Base-by-base conservation (phyloP, 1,140 invertebrate species). In the Meloidogyne hapla region DNA sequence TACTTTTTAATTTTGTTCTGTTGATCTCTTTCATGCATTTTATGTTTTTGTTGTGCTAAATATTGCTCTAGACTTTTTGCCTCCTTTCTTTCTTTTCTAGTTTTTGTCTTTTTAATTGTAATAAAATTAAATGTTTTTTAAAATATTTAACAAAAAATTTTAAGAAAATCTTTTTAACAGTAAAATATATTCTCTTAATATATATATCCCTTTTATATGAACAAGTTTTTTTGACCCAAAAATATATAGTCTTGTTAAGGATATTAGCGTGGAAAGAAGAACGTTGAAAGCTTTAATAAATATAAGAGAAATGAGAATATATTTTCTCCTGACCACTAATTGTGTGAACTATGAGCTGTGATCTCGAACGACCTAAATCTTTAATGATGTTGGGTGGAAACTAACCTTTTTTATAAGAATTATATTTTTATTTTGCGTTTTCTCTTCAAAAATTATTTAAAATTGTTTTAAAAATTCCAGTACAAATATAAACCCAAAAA, bases 351-450 rank as follows among this genome's bases (percentile, higher is more conserved):
- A n/a, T n/a, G 18, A 56, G 13, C 15, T 18, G 4, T 18, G 3
- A n/a, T 56, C n/a, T 56, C n/a, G n/a, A n/a, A 56, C n/a, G 48
- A 56, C 48, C 48, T n/a, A 56, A 15, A 56, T 56, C n/a, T 56
- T n/a, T 6, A 5, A 56, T 56, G 18, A 56, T 33, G 15, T 48
- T 18, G 13, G 15, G 45, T 18, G 18, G 12, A 56, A 56, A n/a
- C 48, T n/a, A 56, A n/a, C 18, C 18, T 56, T 56, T 56, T 56
- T 6, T 56, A 56, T 15, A 56, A 6, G n/a, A n/a, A 48, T n/a
- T n/a, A 8, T 45, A 45, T 45, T 12, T n/a, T 56, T 56, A 56
- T 56, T 56, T 6, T 56, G 33, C n/a, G 1, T 6, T 21, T 15
- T 56, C n/a, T 15, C 40, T 42, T 42, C 13, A 42, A 42, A 42